Percentiles rank a stretch among this genome's conserved stretches.
Evolutionary conservation across 2,113 vertebrate species (phyloP).

Genomic region (Actenoides lindsayi): DNA sequence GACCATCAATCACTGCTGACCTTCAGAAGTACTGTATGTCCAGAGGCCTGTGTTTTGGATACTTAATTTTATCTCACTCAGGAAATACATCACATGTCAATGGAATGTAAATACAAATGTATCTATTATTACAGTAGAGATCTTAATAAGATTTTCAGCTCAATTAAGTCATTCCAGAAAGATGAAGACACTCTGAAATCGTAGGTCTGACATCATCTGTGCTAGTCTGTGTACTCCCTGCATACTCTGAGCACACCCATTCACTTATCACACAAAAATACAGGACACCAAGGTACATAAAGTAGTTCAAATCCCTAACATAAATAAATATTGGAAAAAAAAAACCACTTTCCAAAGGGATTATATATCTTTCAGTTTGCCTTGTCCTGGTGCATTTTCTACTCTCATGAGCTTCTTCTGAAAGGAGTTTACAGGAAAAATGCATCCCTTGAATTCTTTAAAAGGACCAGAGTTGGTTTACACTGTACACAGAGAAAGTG

Average conservation of each 20-base stretch:
- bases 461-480: background rate
- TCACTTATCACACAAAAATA: background rate
- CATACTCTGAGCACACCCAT: background rate
- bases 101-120: background rate
- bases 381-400: background rate
- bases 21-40: background rate
- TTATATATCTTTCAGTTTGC: background rate
- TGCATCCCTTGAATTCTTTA: background rate
- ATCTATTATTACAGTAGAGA: background rate
- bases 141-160: background rate
- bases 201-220: background rate
- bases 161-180: background rate
- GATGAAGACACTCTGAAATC: background rate
- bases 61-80: background rate
- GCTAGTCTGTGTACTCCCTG: background rate
- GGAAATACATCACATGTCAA: background rate
- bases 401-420: background rate
- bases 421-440: background rate
- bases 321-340: background rate
- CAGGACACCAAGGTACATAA: background rate
- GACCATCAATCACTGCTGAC: background rate
- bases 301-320: accelerated
- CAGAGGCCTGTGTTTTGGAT: background rate
- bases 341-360: background rate
- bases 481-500: background rate